A percentile compares a stretch with the other conserved stretches of the same genome.
phyloP scores from a whole-genome alignment of 2,113 vertebrate species.

The Strix aluco region DNA sequence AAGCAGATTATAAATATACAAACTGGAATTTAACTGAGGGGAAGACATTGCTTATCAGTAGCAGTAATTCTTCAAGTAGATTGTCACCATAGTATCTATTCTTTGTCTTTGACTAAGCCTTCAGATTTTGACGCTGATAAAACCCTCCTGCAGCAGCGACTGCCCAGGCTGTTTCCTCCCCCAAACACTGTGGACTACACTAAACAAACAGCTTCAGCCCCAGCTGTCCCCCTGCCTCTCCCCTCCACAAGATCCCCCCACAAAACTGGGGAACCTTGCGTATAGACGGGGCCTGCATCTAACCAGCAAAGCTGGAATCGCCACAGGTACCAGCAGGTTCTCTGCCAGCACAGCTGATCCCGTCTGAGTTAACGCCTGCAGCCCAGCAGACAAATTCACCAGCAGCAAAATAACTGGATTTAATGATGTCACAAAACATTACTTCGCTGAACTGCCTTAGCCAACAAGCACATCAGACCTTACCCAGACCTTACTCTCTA shows the following conservation, averaged over 20 bases:
- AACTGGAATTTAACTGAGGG: neutral
- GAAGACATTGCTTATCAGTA: neutral
- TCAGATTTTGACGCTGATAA: neutral
- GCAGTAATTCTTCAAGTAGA: neutral
- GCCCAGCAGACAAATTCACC: neutral
- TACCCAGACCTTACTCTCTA: neutral
- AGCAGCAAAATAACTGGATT: neutral
- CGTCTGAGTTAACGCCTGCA: neutral
- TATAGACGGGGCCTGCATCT: fast-evolving
- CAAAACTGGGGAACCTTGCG: fast-evolving
- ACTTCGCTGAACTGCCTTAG: neutral
- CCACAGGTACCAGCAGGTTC: neutral
- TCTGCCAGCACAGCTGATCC: neutral
- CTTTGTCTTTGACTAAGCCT: neutral
- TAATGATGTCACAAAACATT: neutral
- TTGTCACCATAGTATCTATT: neutral
- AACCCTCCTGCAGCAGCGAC: neutral
- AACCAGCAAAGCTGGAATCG: neutral
- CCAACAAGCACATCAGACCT: neutral
- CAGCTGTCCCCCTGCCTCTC: neutral
- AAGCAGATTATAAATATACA: neutral
- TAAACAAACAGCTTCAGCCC: neutral
- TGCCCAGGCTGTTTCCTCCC: neutral
- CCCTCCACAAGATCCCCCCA: neutral
- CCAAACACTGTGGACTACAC: neutral